Percentiles rank a stretch among this genome's conserved stretches.
Evolutionary conservation across 2,888 invertebrate species (phyloP).

Genomic region (Meta bourneti): DNA sequence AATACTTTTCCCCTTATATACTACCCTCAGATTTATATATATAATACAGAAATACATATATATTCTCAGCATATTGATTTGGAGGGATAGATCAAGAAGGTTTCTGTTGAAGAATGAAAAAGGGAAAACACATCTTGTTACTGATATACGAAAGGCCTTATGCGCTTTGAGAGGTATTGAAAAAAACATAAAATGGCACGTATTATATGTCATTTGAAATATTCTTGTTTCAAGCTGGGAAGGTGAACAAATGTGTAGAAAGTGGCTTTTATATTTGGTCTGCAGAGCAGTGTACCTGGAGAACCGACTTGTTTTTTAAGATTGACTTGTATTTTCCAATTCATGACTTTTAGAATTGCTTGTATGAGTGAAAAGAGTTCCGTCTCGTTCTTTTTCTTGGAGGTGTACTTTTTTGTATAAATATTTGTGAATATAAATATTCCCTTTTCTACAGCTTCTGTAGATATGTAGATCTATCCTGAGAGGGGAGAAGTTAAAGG

Average conservation of each 20-base stretch:
- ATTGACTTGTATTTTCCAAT: slow-evolving; percentile 36
- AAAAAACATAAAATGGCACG: slow-evolving; percentile 30
- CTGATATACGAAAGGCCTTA: slow-evolving; percentile 42
- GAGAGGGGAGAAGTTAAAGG: no score
- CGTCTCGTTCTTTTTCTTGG: neutral
- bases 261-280: slow-evolving; percentile 50
- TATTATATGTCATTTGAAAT: slow-evolving; percentile 63
- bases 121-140: slow-evolving; percentile 60
- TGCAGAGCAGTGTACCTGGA: slow-evolving; percentile 12
- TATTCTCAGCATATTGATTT: neutral
- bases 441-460: neutral
- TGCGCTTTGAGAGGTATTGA: slow-evolving; percentile 29
- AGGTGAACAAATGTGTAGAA: slow-evolving; percentile 36
- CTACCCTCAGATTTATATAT: slow-evolving; percentile 12
- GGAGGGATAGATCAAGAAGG: slow-evolving; percentile 11
- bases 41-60: slow-evolving; percentile 14
- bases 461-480: no score
- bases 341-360: slow-evolving; percentile 14
- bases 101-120: slow-evolving; percentile 14
- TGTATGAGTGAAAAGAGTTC: neutral
- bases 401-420: neutral
- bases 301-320: slow-evolving; percentile 31
- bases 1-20: slow-evolving; percentile 3
- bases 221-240: slow-evolving; percentile 36
- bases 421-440: neutral